Percentiles rank a stretch among this genome's conserved stretches.
Conservation (phyloP, 2,888 invertebrate genomes). For the Ommatoiulus sabulosus region DNA sequence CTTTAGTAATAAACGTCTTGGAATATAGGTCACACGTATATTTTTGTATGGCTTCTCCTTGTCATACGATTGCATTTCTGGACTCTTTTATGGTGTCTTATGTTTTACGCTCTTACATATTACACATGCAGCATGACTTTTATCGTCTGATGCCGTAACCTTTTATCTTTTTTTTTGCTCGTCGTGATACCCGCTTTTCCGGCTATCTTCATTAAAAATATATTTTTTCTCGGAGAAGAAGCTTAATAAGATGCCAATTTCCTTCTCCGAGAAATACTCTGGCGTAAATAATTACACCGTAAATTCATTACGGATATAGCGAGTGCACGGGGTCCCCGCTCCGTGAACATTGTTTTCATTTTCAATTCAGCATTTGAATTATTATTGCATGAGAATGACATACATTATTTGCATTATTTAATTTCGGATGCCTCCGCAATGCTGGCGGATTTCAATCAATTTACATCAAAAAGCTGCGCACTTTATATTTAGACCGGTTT, state of each 20-base stretch:
- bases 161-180: constrained; percentile 1
- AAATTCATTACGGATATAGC: neutral
- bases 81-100: neutral
- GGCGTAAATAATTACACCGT: constrained; percentile 16
- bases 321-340: neutral
- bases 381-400: constrained; percentile 36
- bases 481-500: neutral
- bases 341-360: neutral
- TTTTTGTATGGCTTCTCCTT: neutral
- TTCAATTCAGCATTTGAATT: constrained; percentile 8
- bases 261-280: neutral
- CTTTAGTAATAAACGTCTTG: neutral
- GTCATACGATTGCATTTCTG: neutral
- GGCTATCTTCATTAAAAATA: constrained; percentile 24
- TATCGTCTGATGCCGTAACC: neutral
- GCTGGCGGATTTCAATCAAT: constrained; percentile 2
- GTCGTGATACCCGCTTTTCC: neutral
- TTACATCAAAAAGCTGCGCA: neutral
- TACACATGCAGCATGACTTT: constrained; percentile 1
- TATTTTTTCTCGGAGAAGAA: neutral
- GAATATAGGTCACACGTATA: neutral
- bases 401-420: constrained; percentile 43
- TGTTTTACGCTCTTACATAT: neutral
- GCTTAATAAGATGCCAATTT: constrained; percentile 27
- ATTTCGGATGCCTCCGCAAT: neutral